Evolutionary conservation across 2,888 invertebrate species (phyloP), one percentile per base, ranked within the genome.

Genomic region (Mamestra brassicae): DNA sequence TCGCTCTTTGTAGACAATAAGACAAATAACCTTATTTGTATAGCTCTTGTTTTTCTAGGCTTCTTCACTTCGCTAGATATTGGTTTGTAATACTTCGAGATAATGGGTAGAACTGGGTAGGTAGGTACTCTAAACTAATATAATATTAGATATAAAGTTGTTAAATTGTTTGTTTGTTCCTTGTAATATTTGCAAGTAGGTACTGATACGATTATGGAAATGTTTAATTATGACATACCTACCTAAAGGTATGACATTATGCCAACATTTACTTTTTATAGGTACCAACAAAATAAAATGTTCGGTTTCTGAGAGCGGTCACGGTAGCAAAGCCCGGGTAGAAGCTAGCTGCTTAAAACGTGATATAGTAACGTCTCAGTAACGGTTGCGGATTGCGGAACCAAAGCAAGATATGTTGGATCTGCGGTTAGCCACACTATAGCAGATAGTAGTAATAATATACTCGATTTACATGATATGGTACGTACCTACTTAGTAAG

Each of bases 21-120:
- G 83, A 81, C 82, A 84, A 83, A 85, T 76, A 74, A 70, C 47
- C 52, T 60, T 81, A 75, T 81, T 84, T 81, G 70, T 64, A 71
- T 67, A 64, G 55, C 66, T 72, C 58, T 83, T 84, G 75, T 66
- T 83, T 78, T 83, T 54, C 13, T 54, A 55, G 36, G 54, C 34
- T 84, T 66, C 67, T 63, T 65, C 54, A 64, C 47, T 63, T 74
- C 69, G 63, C 68, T 78, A 74, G 64, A 64, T 67, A 57, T 61
- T 55, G 42, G 15, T 75, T 69, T 38, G 52, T 10, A 47, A 63
- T 63, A 47, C 15, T 58, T 52, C 2, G 4, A 47, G 47, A 34
- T 63, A 63, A 34, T 63, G 4, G 26, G 34, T 34, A 26, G 11
- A 34, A 63, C 34, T 63, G 4, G 26, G 34, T 34, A 26, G 11